Evolutionary conservation across 2,113 vertebrate species (phyloP), one percentile per base, ranked within the genome.

Genomic region (Callaeas wilsoni): DNA sequence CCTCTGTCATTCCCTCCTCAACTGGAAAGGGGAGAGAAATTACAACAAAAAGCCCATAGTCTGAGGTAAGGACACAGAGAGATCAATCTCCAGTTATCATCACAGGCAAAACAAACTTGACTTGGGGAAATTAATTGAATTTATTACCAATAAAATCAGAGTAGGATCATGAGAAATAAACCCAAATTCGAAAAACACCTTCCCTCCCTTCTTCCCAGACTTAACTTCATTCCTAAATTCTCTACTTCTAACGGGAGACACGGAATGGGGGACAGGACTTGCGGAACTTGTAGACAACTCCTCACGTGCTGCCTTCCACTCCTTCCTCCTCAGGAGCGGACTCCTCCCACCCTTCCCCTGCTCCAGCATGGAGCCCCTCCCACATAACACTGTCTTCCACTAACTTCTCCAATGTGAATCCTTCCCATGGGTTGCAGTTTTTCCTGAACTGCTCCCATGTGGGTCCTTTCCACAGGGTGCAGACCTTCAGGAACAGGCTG

Each of bases 271-370:
- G 47, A 62, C 14, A 37, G 10, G 29, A n/a, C 13, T 41, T n/a
- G n/a, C n/a, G n/a, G n/a, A 13, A 41, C 7, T 21, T 67, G 7
- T 10, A 20, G 7, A 27, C 35, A 69, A 15, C 12, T 49, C 8
- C 6, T 42, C 47, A 41, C 8, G 62, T 3, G 4, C 13, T 41
- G 19, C 22, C 16, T 41, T 6, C 0, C 0, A 23, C 17, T 41
- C 26, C 30, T 47, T 41, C 26, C 47, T 42, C 21, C 41, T 62
- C 15, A 33, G 55, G 26, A 26, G 18, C 8, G 30, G 22, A 63
- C 26, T 37, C 7, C 14, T 49, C 49, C 44, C 32, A 42, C 26
- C 56, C 70, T 29, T 42, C 6, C 19, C 10, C 42, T 64, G 42
- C 49, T 64, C 37, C 37, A 50, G 16, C 16, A 6, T 10, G 42